Percentiles rank a stretch among this genome's conserved stretches.
These are phyloP conservation scores for Gonatopus flavifemur DNA, from an alignment of 1,140 invertebrate genomes.

Conservation along the genomic window DNA sequence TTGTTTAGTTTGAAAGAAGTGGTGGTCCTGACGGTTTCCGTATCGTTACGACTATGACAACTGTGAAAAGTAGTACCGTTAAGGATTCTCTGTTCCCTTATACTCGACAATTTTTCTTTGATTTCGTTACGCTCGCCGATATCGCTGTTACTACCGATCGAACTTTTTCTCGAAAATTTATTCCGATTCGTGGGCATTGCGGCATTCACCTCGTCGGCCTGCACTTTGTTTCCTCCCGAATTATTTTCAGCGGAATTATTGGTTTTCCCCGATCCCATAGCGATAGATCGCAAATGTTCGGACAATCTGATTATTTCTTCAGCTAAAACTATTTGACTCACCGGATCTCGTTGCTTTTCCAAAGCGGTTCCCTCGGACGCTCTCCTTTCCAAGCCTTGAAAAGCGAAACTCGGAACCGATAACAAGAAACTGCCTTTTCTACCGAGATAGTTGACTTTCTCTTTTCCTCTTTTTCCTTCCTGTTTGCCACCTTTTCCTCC, in stretches of 20 bases:
- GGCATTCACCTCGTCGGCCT: neutral
- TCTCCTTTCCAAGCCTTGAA: conserved; percentile 65
- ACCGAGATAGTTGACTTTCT: conserved; percentile 23
- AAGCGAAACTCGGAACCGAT: conserved; percentile 26
- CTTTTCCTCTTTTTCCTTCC: no score
- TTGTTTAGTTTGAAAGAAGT: conserved; percentile 10
- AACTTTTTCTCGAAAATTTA: conserved; percentile 4
- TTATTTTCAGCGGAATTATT: neutral
- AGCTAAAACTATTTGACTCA: conserved; percentile 57
- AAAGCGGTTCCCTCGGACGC: conserved; percentile 70
- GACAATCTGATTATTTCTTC: conserved; percentile 77
- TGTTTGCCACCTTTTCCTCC: no score
- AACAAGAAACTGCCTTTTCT: conserved; percentile 29
- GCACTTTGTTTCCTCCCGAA: neutral
- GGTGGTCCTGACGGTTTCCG: conserved; percentile 10
- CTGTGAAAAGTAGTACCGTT: conserved; percentile 53
- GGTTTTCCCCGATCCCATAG: conserved; percentile 23
- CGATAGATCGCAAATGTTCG: conserved; percentile 47
- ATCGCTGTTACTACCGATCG: neutral
- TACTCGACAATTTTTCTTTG: conserved; percentile 72
- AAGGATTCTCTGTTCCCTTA: conserved; percentile 63
- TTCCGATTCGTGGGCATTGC: neutral
- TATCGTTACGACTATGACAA: conserved; percentile 23
- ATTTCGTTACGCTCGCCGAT: conserved; percentile 47
- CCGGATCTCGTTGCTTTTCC: conserved; percentile 36